Evolutionary conservation across 2,113 vertebrate genomes (phyloP).

Genomic region (Heloderma charlesbogerti): DNA sequence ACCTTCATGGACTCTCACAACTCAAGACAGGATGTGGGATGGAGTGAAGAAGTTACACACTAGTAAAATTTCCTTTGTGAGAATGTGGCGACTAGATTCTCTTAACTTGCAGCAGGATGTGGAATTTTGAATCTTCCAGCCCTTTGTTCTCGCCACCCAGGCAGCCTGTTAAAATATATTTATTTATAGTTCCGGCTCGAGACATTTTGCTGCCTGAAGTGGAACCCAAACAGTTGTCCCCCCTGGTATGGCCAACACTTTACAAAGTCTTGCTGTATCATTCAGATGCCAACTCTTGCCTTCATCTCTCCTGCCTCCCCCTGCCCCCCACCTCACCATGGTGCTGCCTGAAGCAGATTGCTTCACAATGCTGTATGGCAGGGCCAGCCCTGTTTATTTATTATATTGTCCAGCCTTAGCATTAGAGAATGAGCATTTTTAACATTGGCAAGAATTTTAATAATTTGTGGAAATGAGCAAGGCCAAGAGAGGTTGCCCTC

Average conservation of each 20-base stretch:
- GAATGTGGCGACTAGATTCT: neutral
- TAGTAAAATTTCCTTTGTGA: neutral
- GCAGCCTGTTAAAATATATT: neutral
- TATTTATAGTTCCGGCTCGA: neutral
- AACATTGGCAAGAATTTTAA: neutral
- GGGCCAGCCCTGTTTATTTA: neutral
- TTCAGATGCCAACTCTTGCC: neutral
- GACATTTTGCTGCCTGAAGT: neutral
- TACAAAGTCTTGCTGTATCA: neutral
- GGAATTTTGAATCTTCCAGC: conserved; percentile 6
- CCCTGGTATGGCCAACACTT: neutral
- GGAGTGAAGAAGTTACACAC: neutral
- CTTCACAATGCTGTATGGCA: neutral
- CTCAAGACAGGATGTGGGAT: neutral
- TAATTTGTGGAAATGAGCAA: conserved; percentile 13
- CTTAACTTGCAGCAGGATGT: neutral
- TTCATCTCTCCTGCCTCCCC: neutral
- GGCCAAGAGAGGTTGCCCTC: neutral
- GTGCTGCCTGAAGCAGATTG: neutral
- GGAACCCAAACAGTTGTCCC: neutral
- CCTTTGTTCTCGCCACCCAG: neutral
- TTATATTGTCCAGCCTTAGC: neutral
- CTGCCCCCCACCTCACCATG: neutral
- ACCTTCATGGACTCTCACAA: neutral
- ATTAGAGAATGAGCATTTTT: neutral